Base-by-base conservation (phyloP, 2,113 vertebrate genomes). In the Neomonachus schauinslandi region DNA sequence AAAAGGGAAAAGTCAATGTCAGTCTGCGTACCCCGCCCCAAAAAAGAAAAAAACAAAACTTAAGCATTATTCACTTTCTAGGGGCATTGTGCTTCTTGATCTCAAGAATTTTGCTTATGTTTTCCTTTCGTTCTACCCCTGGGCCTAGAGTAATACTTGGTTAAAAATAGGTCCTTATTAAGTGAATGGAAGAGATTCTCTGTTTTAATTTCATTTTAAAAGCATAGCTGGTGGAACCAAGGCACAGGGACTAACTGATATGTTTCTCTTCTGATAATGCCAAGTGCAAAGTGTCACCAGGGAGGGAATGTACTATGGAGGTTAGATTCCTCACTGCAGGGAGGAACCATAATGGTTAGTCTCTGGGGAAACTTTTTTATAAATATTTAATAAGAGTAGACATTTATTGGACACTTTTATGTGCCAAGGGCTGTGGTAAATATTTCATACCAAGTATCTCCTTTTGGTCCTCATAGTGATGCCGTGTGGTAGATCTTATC, bases 181-280 rank as follows among this genome's bases (percentile, higher is more conserved):
- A 83, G 63, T 74, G 13, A 84, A 55, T 55, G 51, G 46, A 74
- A 80, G 31, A 83, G 24, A 76, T 22, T 53, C 28, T 33, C 15
- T 85, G 1, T 74, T 67, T 87, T 51, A 61, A 39, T 91, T 57
- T 79, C 7, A 84, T 91, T 93, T 96, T 88, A 95, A 93, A 81
- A 71, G 55, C 39, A 16, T 22, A 86, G 55, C 1, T 72, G 26
- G 7, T 57, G 12, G 14, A 91, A 91, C 28, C 31, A 89, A 92
- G 81, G 16, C 33, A 61, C 55, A 89, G 7, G 26, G 16, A 65
- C 51, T 13, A 67, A 89, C 59, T 51, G 77, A 39, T 26, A n/a
- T 3, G 11, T 53, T 90, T 97, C 81, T 86, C 77, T 89, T 19
- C 26, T 89, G 74, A 82, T 36, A 51, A 71, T 89, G 65, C 59